Evolutionary conservation across 2,113 vertebrate species (phyloP), one percentile per base, ranked within the genome.

Genomic region (Scortum barcoo): DNA sequence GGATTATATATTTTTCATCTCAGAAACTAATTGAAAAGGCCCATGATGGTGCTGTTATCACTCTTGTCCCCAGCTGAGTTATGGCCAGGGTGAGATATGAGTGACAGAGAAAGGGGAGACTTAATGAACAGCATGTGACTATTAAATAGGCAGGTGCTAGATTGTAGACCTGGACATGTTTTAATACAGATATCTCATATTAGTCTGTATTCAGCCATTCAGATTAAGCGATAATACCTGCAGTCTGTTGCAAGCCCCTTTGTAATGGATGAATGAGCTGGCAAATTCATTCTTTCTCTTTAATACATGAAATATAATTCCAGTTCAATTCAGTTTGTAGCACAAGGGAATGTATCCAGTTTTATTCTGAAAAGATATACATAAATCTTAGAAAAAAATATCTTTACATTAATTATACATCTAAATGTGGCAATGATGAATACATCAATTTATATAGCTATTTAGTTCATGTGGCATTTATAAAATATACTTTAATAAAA

Each of bases 21-120:
- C 66, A 69, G 83, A 93, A 94, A 93, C 86, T 92, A 94, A 94
- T 93, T 94, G 91, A 93, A 93, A 92, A 90, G 81, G 82, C 71
- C 84, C 77, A 50, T 68, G 73, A 89, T 87, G 81, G 84, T 68
- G 92, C 74, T 72, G 87, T 93, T 94, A 94, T 94, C 92, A 70
- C 63, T 86, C 66, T 9, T 77, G 88, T 91, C 85, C 87, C 82
- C 89, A 72, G 85, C 88, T 91, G 93, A 93, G 92, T 87, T 91
- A 78, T 78, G 85, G 86, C 91, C 91, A 82, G 71, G 82, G 51
- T 80, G 74, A 90, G 90, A 93, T 92, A 93, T 90, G 91, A 92
- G 56, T 90, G 92, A 91, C 88, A 86, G 87, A 86, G 72, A 89
- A 87, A 83, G 73, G 77, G 51, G 66, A 80, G 84, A 84, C 86